Evolutionary conservation across 2,888 invertebrate genomes (phyloP).

Genomic region (Callimorpha dominula): DNA sequence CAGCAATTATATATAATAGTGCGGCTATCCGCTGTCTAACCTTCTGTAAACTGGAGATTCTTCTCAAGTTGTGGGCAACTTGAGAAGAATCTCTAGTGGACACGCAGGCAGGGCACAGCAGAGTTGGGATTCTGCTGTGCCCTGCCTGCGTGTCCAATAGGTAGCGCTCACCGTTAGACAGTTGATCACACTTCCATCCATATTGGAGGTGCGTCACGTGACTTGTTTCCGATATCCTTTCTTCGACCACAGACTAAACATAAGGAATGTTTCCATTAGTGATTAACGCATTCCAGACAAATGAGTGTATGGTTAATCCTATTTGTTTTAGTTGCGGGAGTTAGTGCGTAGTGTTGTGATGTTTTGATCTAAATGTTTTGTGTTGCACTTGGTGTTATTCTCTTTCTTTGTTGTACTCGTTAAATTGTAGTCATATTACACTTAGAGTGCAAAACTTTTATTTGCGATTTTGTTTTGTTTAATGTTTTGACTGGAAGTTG

Average conservation of each 20-base stretch:
- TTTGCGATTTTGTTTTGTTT: not conserved
- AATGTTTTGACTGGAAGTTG: not conserved
- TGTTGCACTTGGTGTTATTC: not conserved
- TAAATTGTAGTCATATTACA: no score
- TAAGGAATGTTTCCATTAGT: constrained; percentile 5
- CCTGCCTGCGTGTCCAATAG: no score
- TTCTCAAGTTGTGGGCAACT: no score
- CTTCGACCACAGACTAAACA: constrained; percentile 5
- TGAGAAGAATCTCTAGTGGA: no score
- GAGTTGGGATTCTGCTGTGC: no score
- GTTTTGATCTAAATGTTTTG: not conserved
- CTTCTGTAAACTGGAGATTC: no score
- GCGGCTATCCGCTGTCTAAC: no score
- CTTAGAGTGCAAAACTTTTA: not conserved
- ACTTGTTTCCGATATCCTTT: constrained; percentile 16
- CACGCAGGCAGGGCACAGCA: no score
- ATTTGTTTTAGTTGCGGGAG: not conserved
- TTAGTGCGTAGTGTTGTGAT: not conserved
- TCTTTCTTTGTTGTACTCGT: no score
- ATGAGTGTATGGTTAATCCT: constrained; percentile 3
- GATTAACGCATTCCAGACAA: constrained; percentile 5
- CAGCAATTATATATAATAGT: no score
- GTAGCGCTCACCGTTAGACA: not conserved
- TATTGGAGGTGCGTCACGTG: not conserved
- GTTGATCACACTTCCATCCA: not conserved